Conservation (phyloP, 2,113 vertebrate species). For the Neolamprologus modestus region DNA sequence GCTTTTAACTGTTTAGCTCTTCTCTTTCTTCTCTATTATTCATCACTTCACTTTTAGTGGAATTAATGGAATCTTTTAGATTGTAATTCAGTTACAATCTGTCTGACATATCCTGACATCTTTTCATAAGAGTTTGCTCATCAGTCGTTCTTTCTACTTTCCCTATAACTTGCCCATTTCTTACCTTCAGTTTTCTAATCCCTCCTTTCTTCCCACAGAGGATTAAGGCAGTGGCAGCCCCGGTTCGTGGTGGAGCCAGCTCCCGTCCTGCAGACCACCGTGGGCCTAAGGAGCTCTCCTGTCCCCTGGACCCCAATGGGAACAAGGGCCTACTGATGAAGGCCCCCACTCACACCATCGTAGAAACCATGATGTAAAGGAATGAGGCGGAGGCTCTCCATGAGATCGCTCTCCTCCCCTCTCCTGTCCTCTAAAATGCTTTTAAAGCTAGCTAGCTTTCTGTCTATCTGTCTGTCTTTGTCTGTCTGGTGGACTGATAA, state of each 20-base stretch:
- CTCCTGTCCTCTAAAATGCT: slow-evolving; percentile 32
- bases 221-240: slow-evolving; percentile 88
- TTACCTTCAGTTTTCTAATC: neutral
- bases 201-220: slow-evolving; percentile 69
- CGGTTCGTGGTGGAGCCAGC: slow-evolving; percentile 76
- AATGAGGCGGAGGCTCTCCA: slow-evolving; percentile 67
- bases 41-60: neutral
- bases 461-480: slow-evolving; percentile 42
- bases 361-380: slow-evolving; percentile 98
- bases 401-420: slow-evolving; percentile 76
- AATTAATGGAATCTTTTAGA: neutral
- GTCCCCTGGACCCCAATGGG: slow-evolving; percentile 72
- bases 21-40: neutral
- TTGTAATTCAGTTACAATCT: neutral
- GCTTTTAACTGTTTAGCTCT: neutral
- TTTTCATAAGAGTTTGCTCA: neutral
- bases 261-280: slow-evolving; percentile 67
- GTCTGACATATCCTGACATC: neutral
- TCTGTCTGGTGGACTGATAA: slow-evolving; percentile 59
- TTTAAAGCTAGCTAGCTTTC: slow-evolving; percentile 52
- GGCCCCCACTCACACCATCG: slow-evolving; percentile 88
- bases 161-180: neutral
- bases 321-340: slow-evolving; percentile 83
- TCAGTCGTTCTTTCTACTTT: neutral
- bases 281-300: slow-evolving; percentile 55